Evolutionary conservation across 1,140 invertebrate species (phyloP).

Genomic region (Meloidogyne chitwoodi): DNA sequence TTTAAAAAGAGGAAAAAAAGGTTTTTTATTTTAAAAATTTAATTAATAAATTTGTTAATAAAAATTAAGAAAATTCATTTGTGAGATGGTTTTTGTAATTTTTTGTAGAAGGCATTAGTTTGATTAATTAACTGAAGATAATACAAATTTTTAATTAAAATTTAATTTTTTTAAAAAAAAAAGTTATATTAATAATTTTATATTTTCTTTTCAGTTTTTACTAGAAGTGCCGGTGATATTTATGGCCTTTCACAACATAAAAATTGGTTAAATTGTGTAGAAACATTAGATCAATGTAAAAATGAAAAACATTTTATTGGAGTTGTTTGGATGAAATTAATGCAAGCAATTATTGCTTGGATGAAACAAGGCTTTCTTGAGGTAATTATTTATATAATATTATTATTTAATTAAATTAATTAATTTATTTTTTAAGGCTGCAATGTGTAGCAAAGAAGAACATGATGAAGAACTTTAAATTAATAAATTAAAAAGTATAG

Average conservation of each 20-base stretch:
- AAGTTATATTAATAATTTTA: too few relatives aligned
- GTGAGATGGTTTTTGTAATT: too few relatives aligned
- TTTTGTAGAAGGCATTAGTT: too few relatives aligned
- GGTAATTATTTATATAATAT: background rate
- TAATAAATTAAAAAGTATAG: background rate
- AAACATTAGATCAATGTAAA: background rate
- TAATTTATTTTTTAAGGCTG: background rate
- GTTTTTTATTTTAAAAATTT: background rate
- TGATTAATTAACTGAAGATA: too few relatives aligned
- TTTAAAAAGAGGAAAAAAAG: background rate
- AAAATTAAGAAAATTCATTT: too few relatives aligned
- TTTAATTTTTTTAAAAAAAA: too few relatives aligned
- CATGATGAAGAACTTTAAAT: conserved; percentile 15
- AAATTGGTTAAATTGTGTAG: background rate
- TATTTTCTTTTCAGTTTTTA: background rate
- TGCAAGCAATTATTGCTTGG: conserved; percentile 17
- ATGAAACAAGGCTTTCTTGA: conserved; percentile 26
- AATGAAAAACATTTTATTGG: conserved; percentile 1
- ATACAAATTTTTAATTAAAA: too few relatives aligned
- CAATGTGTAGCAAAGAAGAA: conserved; percentile 7
- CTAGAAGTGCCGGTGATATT: background rate
- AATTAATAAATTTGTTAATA: too few relatives aligned
- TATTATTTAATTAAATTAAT: background rate
- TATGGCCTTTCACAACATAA: background rate
- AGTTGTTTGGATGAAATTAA: conserved; percentile 24